Conservation (phyloP, 2,797 vertebrate species). For the Malacoraja senta region DNA sequence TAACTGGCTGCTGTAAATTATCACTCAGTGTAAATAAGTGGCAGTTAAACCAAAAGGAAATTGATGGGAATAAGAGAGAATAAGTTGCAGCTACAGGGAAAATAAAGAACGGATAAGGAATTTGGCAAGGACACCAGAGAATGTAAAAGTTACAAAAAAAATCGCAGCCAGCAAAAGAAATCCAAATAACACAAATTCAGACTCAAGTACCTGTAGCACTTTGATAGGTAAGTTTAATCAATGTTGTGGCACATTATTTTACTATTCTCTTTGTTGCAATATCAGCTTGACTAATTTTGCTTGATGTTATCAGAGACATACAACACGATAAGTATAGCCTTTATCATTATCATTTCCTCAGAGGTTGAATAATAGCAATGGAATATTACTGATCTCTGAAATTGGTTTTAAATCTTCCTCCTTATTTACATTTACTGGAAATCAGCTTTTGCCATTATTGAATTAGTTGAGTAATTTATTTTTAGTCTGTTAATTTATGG, state of each 20-base stretch:
- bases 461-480: conserved; percentile 35
- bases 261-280: background rate
- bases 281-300: conserved; percentile 12
- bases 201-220: background rate
- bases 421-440: conserved; percentile 28
- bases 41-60: no score
- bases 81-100: no score
- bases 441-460: conserved; percentile 27
- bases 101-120: no score
- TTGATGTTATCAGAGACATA: conserved; percentile 12
- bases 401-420: background rate
- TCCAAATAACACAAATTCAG: background rate
- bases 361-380: background rate
- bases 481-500: conserved; percentile 33
- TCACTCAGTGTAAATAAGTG: no score
- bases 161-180: background rate
- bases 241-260: background rate
- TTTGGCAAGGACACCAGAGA: no score
- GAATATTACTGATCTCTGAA: conserved; percentile 34
- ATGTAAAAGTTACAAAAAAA: background rate
- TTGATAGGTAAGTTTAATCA: background rate
- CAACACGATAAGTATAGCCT: background rate
- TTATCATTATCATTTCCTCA: background rate
- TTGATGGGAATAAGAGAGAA: no score
- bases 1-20: no score